Conservation (phyloP, 2,888 invertebrate species). For the Conops quadrifasciatus region DNA sequence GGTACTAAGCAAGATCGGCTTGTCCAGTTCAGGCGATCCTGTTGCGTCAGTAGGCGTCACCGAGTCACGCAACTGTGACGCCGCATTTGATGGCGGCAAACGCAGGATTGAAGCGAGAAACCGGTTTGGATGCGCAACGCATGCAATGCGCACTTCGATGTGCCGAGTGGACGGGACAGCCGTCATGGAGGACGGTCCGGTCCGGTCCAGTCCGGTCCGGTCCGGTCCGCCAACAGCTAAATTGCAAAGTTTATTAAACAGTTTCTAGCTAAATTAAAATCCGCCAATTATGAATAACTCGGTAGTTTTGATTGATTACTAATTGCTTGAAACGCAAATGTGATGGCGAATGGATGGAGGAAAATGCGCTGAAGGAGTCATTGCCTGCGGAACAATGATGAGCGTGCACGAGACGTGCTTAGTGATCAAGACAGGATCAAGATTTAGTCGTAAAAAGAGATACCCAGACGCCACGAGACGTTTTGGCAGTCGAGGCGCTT, state of each 20-base stretch:
- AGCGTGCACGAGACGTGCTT: no score
- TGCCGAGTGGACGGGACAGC: neutral
- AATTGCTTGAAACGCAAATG: conserved; percentile 48
- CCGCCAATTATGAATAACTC: conserved; percentile 29
- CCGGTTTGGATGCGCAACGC: conserved; percentile 30
- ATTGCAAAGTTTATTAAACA: conserved; percentile 35
- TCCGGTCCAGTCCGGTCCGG: neutral
- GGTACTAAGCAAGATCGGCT: neutral
- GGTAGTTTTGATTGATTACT: conserved; percentile 55
- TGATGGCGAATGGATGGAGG: conserved; percentile 13
- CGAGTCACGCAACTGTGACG: neutral
- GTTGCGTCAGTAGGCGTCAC: neutral
- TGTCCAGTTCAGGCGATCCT: conserved; percentile 14
- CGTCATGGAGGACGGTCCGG: neutral
- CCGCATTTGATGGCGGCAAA: neutral
- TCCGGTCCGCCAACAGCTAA: neutral
- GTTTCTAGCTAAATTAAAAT: conserved; percentile 25
- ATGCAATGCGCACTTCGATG: no score
- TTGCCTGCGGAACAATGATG: no score
- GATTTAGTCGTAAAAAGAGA: no score
- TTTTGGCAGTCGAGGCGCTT: no score
- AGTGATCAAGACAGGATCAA: no score
- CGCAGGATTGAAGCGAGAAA: conserved; percentile 39
- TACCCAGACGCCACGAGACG: no score
- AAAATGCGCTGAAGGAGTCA: conserved; percentile 6